phyloP scores from a whole-genome alignment of 2,888 invertebrate species.

The Lottia gigantea region DNA sequence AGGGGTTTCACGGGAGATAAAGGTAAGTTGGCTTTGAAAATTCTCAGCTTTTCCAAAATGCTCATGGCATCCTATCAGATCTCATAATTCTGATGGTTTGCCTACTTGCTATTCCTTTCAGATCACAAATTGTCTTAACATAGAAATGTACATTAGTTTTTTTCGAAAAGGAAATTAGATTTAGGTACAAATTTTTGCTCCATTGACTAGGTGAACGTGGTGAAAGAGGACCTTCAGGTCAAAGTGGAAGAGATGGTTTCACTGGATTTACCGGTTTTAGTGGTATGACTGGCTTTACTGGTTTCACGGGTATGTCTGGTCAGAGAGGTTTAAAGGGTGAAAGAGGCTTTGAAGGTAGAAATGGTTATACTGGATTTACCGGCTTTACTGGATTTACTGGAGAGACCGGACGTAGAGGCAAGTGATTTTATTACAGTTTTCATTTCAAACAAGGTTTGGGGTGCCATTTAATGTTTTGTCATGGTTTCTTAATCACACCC shows the following conservation, averaged over 20 bases:
- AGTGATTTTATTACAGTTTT: neutral
- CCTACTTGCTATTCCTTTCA: no score
- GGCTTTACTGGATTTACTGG: constrained; percentile 3
- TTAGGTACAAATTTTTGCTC: no score
- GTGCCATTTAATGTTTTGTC: no score
- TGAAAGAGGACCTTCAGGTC: neutral
- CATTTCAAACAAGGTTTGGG: no score
- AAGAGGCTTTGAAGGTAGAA: neutral
- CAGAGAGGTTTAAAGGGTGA: neutral
- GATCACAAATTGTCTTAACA: no score
- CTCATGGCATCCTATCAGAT: no score
- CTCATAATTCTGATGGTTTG: no score
- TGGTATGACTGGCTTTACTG: neutral
- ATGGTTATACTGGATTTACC: neutral
- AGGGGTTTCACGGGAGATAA: neutral
- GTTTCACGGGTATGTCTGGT: constrained; percentile 5
- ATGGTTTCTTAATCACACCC: no score
- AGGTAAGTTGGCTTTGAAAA: neutral
- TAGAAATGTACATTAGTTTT: no score
- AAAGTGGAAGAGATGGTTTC: neutral
- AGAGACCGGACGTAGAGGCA: neutral
- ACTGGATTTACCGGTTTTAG: neutral
- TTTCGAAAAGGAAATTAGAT: no score
- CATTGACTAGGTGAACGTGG: neutral
- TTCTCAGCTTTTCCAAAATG: no score